Conservation (phyloP, 1,140 invertebrate genomes). For the Cherax destructor region DNA sequence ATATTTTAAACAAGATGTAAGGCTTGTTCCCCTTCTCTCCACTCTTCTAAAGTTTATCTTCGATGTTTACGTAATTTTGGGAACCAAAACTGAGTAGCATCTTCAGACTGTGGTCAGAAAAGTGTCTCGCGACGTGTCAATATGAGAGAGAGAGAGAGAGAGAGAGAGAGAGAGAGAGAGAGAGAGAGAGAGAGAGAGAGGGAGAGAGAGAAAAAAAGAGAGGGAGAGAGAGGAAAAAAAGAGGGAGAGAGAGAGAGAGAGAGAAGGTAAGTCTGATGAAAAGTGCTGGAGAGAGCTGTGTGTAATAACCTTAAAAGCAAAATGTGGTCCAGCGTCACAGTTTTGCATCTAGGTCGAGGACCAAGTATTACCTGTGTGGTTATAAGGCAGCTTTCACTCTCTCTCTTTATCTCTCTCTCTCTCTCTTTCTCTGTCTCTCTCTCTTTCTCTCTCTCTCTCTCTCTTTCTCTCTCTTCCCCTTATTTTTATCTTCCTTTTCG, state of each 20-base stretch:
- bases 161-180: too few relatives aligned
- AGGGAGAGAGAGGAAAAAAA: background rate
- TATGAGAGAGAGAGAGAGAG: too few relatives aligned
- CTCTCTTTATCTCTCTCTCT: background rate
- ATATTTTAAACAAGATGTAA: too few relatives aligned
- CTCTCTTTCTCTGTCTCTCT: background rate
- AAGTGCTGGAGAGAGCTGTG: background rate
- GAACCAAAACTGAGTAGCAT: too few relatives aligned
- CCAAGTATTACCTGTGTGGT: background rate
- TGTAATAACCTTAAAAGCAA: slow-evolving; percentile 15
- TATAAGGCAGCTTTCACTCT: background rate
- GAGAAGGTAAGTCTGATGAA: background rate
- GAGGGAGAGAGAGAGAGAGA: background rate
- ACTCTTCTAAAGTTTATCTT: too few relatives aligned
- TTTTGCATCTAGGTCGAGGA: background rate
- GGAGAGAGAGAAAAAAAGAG: background rate
- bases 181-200: background rate
- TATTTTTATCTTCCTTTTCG: background rate
- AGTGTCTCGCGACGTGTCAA: too few relatives aligned
- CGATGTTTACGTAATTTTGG: too few relatives aligned
- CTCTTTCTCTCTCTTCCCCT: background rate
- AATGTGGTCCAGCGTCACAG: background rate
- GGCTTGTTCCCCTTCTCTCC: too few relatives aligned
- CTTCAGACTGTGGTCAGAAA: too few relatives aligned
- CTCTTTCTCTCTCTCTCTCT: background rate